These are phyloP conservation scores for Nasua narica DNA, from an alignment of 2,797 vertebrate species.

Conservation along the genomic window DNA sequence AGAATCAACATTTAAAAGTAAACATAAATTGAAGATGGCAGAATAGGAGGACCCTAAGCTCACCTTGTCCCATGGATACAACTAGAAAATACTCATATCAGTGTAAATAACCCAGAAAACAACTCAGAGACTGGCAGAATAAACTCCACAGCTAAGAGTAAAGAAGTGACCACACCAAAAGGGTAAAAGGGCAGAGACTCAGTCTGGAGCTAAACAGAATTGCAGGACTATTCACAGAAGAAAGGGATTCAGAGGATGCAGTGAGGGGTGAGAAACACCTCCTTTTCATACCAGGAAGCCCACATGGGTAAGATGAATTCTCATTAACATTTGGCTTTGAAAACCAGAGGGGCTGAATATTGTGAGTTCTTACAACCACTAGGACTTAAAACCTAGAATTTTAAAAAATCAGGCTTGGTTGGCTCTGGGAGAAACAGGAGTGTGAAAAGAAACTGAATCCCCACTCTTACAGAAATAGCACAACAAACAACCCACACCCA, in stretches of 20 bases:
- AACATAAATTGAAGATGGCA: neutral
- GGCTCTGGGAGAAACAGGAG: neutral
- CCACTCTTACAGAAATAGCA: neutral
- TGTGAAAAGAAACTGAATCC: neutral
- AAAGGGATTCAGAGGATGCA: neutral
- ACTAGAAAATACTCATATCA: neutral
- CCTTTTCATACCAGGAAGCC: neutral
- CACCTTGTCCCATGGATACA: neutral
- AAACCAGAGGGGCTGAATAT: neutral
- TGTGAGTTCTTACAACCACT: neutral
- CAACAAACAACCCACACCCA: neutral
- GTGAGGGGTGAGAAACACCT: neutral
- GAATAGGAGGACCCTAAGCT: neutral
- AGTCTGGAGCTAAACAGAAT: neutral
- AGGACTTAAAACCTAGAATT: neutral
- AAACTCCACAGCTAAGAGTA: neutral
- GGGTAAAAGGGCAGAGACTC: neutral
- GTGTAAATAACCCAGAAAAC: neutral
- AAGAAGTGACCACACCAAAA: neutral
- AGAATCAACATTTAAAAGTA: neutral
- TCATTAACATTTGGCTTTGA: neutral
- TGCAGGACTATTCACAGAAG: neutral
- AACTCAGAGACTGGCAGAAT: neutral
- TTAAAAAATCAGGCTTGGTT: neutral
- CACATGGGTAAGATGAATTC: neutral